A percentile compares a stretch with the other conserved stretches of the same genome.
Evolutionary conservation across 2,113 vertebrate genomes (phyloP).

Genomic region (Baryphthengus martii): DNA sequence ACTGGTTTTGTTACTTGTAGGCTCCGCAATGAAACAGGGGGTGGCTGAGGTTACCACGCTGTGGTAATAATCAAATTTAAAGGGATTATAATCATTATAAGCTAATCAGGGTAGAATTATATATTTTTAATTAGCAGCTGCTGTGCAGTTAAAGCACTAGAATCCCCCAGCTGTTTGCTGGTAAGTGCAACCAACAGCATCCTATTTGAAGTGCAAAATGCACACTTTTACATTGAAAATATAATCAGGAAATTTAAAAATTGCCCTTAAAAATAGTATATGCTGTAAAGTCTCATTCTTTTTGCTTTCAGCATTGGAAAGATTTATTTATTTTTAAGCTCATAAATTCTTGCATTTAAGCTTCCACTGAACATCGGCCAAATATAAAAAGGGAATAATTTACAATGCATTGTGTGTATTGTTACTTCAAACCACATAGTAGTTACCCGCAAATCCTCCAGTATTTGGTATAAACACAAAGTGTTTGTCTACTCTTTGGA

Average conservation of each 20-base stretch:
- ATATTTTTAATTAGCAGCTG: conserved; percentile 65
- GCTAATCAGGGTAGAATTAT: conserved; percentile 49
- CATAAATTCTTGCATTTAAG: conserved; percentile 1
- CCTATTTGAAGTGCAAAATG: conserved; percentile 15
- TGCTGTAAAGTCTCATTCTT: neutral
- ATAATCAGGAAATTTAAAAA: neutral
- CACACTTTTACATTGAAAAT: neutral
- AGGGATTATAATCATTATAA: conserved; percentile 52
- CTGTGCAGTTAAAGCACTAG: conserved; percentile 26
- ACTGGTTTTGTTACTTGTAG: neutral
- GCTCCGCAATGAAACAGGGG: neutral
- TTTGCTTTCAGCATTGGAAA: neutral
- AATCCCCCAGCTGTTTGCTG: conserved; percentile 51
- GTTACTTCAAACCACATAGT: conserved; percentile 39
- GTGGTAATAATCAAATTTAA: conserved; percentile 49
- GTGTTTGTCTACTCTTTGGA: conserved; percentile 18
- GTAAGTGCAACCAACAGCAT: conserved; percentile 24
- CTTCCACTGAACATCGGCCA: neutral
- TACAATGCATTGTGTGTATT: neutral
- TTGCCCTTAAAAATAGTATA: neutral
- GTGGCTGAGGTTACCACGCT: conserved; percentile 2
- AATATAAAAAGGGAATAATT: conserved; percentile 2
- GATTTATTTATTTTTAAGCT: neutral
- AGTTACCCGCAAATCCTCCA: conserved; percentile 16
- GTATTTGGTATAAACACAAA: conserved; percentile 21